Base-by-base conservation (phyloP, 2,888 invertebrate genomes). In the Melipona bicolor region DNA sequence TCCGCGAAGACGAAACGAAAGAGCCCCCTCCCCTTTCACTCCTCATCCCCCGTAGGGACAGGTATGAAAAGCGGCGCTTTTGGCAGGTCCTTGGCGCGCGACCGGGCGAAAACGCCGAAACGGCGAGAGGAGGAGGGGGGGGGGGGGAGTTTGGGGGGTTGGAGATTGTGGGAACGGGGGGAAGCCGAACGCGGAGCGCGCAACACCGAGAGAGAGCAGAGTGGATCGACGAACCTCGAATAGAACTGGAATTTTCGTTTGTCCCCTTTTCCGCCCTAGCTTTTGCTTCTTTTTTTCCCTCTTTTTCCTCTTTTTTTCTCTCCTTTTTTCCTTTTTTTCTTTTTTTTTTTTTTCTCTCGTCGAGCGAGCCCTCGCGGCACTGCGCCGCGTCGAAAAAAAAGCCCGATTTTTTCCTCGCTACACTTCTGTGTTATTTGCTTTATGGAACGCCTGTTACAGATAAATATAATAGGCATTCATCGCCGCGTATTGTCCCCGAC, bases 401-500 rank as follows among this genome's bases (percentile, higher is more conserved):
- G 87, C 89, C 85, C 89, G 88, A 89, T 91, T 92, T 92, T 91
- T 92, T 89, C 91, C 91, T 92, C 92, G 92, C 92, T 92, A 91
- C 92, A 91, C 91, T 92, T 91, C 90, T 92, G 91, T 92, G 92
- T 93, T 94, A 94, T 94, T 94, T 94, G 94, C 93, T 94, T 94
- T 94, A 94, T 94, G 94, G 92, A 94, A 94, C 94, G 94, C 93
- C 94, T 94, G 94, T 94, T 94, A 94, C 94, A 94, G 93, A 94
- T 94, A 94, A 94, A 94, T 94, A 94, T 94, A 94, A 94, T 94
- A 94, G 94, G 94, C 94, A 94, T 94, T 94, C 94, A 94, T 93
- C 92, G 93, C 92, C 91, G 91, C 93, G 93, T 92, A 94, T 94
- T 94, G 94, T 94, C 92, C 93, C 91, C 92, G 91, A 92, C 93